Percentiles rank a stretch among this genome's conserved stretches.
phyloP scores from a whole-genome alignment of 1,140 invertebrate genomes.

The Drosophila lacertosa region DNA sequence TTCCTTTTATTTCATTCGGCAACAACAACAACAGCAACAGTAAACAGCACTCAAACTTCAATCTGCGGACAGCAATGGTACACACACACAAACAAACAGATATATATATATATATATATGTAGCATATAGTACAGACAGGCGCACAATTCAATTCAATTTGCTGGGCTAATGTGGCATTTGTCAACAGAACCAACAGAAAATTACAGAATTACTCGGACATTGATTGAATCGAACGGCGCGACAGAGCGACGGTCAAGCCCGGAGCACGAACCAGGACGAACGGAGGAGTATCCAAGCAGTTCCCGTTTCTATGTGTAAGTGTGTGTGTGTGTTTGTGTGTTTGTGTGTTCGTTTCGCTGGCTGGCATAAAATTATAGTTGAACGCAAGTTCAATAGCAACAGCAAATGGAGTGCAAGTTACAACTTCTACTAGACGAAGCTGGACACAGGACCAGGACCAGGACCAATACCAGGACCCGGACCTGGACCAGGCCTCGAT shows the following conservation, averaged over 20 bases:
- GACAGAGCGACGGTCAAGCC: constrained; percentile 23
- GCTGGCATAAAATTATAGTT: constrained; percentile 62
- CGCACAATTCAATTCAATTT: constrained; percentile 77
- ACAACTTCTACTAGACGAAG: constrained; percentile 21
- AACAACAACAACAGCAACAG: constrained; percentile 22
- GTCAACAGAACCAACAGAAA: constrained; percentile 76
- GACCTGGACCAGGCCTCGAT: background rate
- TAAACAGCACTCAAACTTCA: constrained; percentile 53
- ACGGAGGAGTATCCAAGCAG: background rate
- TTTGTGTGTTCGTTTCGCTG: constrained; percentile 13
- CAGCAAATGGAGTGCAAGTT: constrained; percentile 71
- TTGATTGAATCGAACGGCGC: constrained; percentile 75
- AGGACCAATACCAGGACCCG: too few relatives aligned
- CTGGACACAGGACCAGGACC: background rate
- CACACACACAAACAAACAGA: constrained; percentile 19
- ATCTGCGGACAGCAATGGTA: constrained; percentile 27
- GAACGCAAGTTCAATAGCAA: constrained; percentile 47
- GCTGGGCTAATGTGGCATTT: constrained; percentile 80
- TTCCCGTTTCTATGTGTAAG: too few relatives aligned
- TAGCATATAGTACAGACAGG: background rate
- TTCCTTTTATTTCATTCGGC: constrained; percentile 6
- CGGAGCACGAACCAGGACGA: constrained; percentile 19
- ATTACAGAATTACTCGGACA: constrained; percentile 81
- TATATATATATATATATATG: too few relatives aligned
- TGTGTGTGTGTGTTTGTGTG: constrained; percentile 3